Percentiles rank a stretch among this genome's conserved stretches.
These are phyloP conservation scores for Antrozous pallidus DNA, from an alignment of 2,797 vertebrate species.

Conservation along the genomic window DNA sequence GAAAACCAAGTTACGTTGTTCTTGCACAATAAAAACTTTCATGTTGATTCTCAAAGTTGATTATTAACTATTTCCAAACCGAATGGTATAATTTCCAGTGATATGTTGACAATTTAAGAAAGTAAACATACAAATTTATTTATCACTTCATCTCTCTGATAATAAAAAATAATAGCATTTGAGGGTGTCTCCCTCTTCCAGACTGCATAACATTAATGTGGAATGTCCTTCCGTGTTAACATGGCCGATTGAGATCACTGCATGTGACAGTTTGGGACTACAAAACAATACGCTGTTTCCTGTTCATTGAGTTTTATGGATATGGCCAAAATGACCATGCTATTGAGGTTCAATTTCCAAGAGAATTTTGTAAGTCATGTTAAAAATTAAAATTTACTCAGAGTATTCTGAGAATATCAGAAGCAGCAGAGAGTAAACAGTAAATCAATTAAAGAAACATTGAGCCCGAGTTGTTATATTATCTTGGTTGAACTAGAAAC, in stretches of 20 bases:
- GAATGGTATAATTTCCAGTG: background rate
- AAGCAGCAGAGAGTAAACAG: constrained; percentile 47
- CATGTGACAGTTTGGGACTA: background rate
- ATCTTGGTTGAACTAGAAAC: constrained; percentile 42
- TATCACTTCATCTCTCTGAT: background rate
- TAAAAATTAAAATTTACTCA: constrained; percentile 54
- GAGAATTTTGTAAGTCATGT: constrained; percentile 31
- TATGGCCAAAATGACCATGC: background rate
- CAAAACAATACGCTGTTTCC: background rate
- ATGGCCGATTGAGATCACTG: background rate
- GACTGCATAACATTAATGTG: background rate
- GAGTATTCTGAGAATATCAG: constrained; percentile 13
- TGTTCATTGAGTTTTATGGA: background rate
- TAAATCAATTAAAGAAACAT: constrained; percentile 58
- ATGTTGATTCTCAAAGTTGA: background rate
- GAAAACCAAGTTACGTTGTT: too few relatives aligned
- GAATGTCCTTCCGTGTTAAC: background rate
- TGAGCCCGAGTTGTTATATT: constrained; percentile 39
- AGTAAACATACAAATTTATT: background rate
- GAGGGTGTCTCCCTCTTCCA: background rate
- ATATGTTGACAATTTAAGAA: background rate
- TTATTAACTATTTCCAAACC: constrained; percentile 7
- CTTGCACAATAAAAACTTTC: too few relatives aligned
- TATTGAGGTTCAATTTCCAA: constrained; percentile 37
- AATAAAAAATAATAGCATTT: background rate